Base-by-base conservation (phyloP, 2,888 invertebrate species). In the Pyrochroa serraticornis region DNA sequence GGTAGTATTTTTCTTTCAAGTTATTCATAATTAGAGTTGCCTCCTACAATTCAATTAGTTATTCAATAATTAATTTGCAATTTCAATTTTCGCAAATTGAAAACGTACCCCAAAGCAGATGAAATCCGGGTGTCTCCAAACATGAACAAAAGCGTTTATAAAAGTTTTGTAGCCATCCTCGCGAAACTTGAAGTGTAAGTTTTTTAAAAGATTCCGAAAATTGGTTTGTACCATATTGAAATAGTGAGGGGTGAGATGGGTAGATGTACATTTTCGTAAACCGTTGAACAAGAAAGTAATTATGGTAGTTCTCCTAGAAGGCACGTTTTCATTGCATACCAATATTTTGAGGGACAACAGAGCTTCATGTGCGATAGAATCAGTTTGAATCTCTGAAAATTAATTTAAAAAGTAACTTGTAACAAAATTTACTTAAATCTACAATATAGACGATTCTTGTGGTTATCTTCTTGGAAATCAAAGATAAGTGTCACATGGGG, bases 61-160 rank as follows among this genome's bases (percentile, higher is more conserved):
- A n/a, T n/a, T n/a, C 37, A 34, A 5, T 34, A 7, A 43, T 33
- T 35, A 8, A 36, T 14, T 8, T 7, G n/a, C n/a, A 30, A 13
- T 47, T 39, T 36, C 6, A 48, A 49, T 39, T 39, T 22, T 33
- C 3, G 7, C 13, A 37, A 44, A 33, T 12, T 34, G 46, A 7
- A 5, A 37, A 50, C 35, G 39, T 48, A 58, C 53, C 7, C 49
- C 49, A 48, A 22, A 58, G 44, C 41, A 48, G 0, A 53, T 34
- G 32, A 54, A 45, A 38, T 44, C 49, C 6, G 59, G 36, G 36
- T 44, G 51, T 35, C 7, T 13, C 53, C 53, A 53, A 10, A 46
- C 31, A 36, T 60, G 60, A 7, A 60, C 47, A 43, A 60, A 60
- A 1, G 60, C 60, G 31, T 42, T 55, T 9, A 60, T n/a, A 33